Conservation (phyloP, 2,797 vertebrate species). For the Sarcoramphus papa region DNA sequence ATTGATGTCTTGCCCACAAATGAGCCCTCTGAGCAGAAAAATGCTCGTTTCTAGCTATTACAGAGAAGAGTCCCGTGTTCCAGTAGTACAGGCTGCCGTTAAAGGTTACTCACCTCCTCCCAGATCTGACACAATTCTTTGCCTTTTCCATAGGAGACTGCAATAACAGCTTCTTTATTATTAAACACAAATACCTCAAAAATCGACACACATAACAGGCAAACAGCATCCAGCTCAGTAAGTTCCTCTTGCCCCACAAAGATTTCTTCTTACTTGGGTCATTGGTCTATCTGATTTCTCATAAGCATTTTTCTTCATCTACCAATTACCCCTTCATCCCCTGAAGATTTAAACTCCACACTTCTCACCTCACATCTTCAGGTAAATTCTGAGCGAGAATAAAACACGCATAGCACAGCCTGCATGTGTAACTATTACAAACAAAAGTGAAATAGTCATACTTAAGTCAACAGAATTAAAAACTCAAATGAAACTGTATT, state of each 20-base stretch:
- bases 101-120: neutral
- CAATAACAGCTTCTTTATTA: neutral
- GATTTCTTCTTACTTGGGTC: neutral
- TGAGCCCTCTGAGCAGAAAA: neutral
- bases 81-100: neutral
- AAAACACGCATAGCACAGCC: neutral
- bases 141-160: neutral
- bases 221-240: neutral
- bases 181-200: neutral
- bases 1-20: neutral
- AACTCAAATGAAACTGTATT: neutral
- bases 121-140: neutral
- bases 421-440: neutral
- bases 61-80: neutral
- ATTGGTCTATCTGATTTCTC: neutral
- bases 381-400: neutral
- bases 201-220: neutral
- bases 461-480: neutral
- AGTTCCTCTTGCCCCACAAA: neutral
- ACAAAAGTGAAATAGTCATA: neutral
- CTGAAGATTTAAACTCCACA: neutral
- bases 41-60: neutral
- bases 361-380: neutral
- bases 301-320: neutral
- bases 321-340: neutral